These are phyloP conservation scores for Scaptomyza reducta DNA, from an alignment of 2,888 invertebrate species.

Conservation along the genomic window DNA sequence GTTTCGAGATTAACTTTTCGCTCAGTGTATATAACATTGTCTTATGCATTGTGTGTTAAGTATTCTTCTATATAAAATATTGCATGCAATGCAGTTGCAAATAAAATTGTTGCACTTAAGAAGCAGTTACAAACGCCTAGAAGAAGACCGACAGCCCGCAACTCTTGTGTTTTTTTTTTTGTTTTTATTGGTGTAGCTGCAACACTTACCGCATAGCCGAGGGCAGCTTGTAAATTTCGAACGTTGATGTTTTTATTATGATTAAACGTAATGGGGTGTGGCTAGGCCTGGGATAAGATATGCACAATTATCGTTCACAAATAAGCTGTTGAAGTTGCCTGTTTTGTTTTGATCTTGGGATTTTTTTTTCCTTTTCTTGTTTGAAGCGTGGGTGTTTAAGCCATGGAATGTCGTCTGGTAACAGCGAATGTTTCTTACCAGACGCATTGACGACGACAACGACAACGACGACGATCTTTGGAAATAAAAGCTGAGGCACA, in stretches of 20 bases:
- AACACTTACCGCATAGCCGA: slow-evolving; percentile 31
- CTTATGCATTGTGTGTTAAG: slow-evolving; percentile 33
- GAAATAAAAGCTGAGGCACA: slow-evolving; percentile 42
- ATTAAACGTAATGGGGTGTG: slow-evolving; percentile 75
- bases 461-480: slow-evolving; percentile 16
- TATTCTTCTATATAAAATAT: slow-evolving; percentile 28
- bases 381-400: slow-evolving; percentile 60
- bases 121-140: slow-evolving; percentile 70
- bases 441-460: slow-evolving; percentile 68
- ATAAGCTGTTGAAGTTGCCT: slow-evolving; percentile 40
- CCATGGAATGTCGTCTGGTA: slow-evolving; percentile 51
- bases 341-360: background rate
- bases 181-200: slow-evolving; percentile 18
- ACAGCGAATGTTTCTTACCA: slow-evolving; percentile 46
- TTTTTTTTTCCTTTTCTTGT: background rate
- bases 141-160: slow-evolving; percentile 25
- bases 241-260: slow-evolving; percentile 78
- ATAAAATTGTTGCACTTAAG: slow-evolving; percentile 79
- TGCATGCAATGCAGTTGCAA: slow-evolving; percentile 68
- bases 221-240: slow-evolving; percentile 68
- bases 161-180: slow-evolving; percentile 26
- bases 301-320: slow-evolving; percentile 55
- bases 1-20: slow-evolving; percentile 14
- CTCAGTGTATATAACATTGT: slow-evolving; percentile 53
- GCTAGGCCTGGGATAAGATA: slow-evolving; percentile 49